These are phyloP conservation scores for Cremastinae sp. DNA, from an alignment of 2,888 invertebrate genomes.

Conservation along the genomic window DNA sequence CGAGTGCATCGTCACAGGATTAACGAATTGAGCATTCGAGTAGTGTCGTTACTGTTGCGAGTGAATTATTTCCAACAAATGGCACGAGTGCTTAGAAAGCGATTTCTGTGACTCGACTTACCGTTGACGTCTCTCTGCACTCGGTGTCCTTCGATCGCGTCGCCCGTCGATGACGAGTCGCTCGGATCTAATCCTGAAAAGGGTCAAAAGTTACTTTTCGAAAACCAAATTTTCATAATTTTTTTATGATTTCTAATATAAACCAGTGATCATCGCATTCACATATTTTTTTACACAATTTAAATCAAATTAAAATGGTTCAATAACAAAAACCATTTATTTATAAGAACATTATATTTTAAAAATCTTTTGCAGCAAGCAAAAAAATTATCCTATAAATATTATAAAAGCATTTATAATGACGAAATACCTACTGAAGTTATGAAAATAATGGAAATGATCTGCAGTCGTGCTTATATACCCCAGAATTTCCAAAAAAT, in stretches of 20 bases:
- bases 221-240: slow-evolving; percentile 26
- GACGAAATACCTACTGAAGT: no score
- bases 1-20: slow-evolving; percentile 54
- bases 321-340: no score
- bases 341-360: no score
- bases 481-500: no score
- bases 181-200: slow-evolving; percentile 45
- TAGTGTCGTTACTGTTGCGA: slow-evolving; percentile 59
- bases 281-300: background rate
- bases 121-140: slow-evolving; percentile 76
- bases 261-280: background rate
- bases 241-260: no score
- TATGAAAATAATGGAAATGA: no score
- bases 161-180: slow-evolving; percentile 53
- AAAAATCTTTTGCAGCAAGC: no score
- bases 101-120: slow-evolving; percentile 68
- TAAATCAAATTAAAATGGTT: no score
- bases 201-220: background rate
- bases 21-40: slow-evolving; percentile 57
- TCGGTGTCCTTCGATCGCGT: slow-evolving; percentile 68
- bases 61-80: slow-evolving; percentile 51
- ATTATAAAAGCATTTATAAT: no score
- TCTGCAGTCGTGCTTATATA: no score
- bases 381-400: no score
- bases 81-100: slow-evolving; percentile 30